Evolutionary conservation across 2,888 invertebrate species (phyloP).

Genomic region (Phania funesta): DNA sequence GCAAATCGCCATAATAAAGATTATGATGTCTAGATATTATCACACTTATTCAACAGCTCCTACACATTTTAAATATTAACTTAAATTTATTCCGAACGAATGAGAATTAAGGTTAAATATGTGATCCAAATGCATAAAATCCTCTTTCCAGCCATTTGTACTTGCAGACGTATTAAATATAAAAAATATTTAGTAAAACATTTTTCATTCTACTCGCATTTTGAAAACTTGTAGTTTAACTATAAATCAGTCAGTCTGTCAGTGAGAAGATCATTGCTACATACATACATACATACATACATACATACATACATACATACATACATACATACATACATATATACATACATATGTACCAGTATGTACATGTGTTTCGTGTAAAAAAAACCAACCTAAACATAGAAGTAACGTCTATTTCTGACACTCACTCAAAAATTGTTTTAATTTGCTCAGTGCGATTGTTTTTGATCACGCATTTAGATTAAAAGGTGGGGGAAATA

Average conservation of each 20-base stretch:
- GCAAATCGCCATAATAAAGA: slow-evolving; percentile 8
- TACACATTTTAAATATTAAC: slow-evolving; percentile 15
- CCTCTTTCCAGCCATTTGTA: slow-evolving; percentile 6
- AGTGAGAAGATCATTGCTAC: too few relatives aligned
- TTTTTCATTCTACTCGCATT: slow-evolving; percentile 25
- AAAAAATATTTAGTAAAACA: slow-evolving; percentile 11
- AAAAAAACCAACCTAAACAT: neutral
- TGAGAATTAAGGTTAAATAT: slow-evolving; percentile 58
- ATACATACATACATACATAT: neutral
- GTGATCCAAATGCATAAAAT: slow-evolving; percentile 63
- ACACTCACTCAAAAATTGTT: slow-evolving; percentile 39
- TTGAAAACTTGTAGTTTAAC: neutral
- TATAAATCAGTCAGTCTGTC: neutral
- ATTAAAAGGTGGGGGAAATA: slow-evolving; percentile 48
- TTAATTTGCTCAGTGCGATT: slow-evolving; percentile 15
- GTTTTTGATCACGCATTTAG: slow-evolving; percentile 58
- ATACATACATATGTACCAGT: too few relatives aligned
- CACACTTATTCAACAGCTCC: slow-evolving; percentile 30
- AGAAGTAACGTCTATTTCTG: slow-evolving; percentile 35
- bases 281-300: too few relatives aligned
- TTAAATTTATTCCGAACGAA: neutral
- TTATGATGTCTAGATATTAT: slow-evolving; percentile 17
- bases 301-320: too few relatives aligned
- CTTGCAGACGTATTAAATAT: neutral
- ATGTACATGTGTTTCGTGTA: too few relatives aligned